phyloP scores from a whole-genome alignment of 1,140 invertebrate genomes.

The Schlechtendalia chinensis region DNA sequence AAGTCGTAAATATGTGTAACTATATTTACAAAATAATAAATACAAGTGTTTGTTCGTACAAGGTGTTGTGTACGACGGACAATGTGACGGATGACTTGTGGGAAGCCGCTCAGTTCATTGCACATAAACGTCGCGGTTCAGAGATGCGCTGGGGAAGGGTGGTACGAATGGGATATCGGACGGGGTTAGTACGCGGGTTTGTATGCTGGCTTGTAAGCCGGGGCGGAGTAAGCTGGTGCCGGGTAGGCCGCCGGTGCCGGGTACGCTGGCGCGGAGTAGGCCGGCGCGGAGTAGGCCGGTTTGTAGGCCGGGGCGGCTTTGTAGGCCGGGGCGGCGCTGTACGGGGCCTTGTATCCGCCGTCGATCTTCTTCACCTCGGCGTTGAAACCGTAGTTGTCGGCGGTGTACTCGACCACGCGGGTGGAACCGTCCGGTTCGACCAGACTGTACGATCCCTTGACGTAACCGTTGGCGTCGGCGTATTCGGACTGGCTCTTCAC shows the following conservation, averaged over 20 bases:
- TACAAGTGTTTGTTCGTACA: not conserved
- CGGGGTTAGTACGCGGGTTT: conserved; percentile 6
- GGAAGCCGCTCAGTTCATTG: not conserved
- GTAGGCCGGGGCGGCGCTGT: conserved; percentile 50
- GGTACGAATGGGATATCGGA: too few relatives aligned
- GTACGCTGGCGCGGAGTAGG: conserved; percentile 26
- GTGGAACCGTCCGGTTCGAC: conserved; percentile 63
- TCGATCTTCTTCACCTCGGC: conserved; percentile 51
- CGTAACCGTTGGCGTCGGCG: conserved; percentile 54
- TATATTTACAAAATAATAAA: conserved; percentile 27
- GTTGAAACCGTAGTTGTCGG: conserved; percentile 56
- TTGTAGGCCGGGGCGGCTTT: conserved; percentile 50
- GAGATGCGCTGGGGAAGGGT: not conserved
- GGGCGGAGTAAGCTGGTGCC: conserved; percentile 41
- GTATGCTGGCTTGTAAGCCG: conserved; percentile 46
- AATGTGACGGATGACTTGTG: not conserved
- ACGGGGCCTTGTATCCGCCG: conserved; percentile 46
- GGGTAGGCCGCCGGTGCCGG: conserved; percentile 40
- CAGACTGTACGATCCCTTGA: conserved; percentile 55
- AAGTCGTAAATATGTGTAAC: not conserved
- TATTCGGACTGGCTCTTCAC: conserved; percentile 53
- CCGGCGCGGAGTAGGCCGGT: conserved; percentile 49
- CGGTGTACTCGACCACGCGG: conserved; percentile 59
- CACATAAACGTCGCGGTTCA: not conserved
- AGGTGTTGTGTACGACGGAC: not conserved